Evolutionary conservation across 1,140 invertebrate species (phyloP).

Genomic region (Branchinecta lynchi): DNA sequence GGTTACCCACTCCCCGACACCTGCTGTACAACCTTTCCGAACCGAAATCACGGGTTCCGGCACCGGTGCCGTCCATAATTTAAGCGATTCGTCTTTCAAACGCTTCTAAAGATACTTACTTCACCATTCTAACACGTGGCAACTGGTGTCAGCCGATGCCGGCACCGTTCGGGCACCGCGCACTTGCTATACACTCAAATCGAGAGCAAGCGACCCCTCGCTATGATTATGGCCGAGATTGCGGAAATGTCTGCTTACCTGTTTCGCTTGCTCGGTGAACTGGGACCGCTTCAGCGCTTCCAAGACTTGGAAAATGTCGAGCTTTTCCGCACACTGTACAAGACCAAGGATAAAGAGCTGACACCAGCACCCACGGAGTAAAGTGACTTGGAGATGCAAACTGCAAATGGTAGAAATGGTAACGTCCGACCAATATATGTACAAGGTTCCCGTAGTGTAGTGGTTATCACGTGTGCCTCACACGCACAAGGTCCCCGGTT

Average conservation of each 20-base stretch:
- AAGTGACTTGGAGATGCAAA: not conserved
- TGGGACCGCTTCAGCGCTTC: not conserved
- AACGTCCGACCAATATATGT: not conserved
- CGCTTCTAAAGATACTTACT: no score
- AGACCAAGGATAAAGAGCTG: not conserved
- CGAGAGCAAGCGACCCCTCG: no score
- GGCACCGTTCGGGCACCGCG: no score
- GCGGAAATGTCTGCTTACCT: not conserved
- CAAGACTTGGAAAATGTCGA: not conserved
- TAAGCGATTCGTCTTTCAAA: no score
- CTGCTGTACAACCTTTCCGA: no score
- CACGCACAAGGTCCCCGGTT: conserved; percentile 45
- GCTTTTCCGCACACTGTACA: not conserved
- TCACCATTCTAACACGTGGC: no score
- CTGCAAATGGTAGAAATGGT: not conserved
- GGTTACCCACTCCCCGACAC: no score
- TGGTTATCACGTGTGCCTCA: conserved; percentile 46
- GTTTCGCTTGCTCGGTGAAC: not conserved
- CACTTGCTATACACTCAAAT: no score
- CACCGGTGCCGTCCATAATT: no score
- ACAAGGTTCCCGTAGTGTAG: conserved; percentile 35
- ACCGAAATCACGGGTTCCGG: no score
- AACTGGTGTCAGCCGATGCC: no score
- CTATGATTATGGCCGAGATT: no score
- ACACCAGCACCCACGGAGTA: not conserved